These are phyloP conservation scores for Clarias macrocephalus DNA, from an alignment of 2,113 vertebrate genomes.

Conservation along the genomic window DNA sequence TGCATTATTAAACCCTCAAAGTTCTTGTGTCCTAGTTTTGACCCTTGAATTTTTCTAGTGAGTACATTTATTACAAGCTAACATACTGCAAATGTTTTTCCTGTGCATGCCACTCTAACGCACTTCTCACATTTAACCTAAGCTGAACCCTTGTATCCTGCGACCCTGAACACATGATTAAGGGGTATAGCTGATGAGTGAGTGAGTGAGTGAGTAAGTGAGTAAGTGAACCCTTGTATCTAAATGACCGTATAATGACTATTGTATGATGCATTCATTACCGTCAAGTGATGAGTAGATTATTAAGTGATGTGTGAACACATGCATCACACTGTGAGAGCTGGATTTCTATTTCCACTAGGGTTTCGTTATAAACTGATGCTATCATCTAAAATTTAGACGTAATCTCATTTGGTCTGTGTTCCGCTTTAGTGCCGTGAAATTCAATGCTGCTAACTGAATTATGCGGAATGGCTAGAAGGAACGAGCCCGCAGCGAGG, in stretches of 20 bases:
- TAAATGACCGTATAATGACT: not conserved
- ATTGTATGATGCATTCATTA: not conserved
- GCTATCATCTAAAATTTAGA: slow-evolving; percentile 53
- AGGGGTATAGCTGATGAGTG: too few relatives aligned
- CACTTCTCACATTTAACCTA: not conserved
- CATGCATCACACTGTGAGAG: not conserved
- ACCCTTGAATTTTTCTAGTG: too few relatives aligned
- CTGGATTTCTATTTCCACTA: slow-evolving; percentile 32
- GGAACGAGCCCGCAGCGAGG: slow-evolving; percentile 39
- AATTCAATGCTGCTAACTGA: slow-evolving; percentile 61
- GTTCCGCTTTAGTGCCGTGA: slow-evolving; percentile 52
- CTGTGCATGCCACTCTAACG: not conserved
- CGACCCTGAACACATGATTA: too few relatives aligned
- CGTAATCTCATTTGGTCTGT: slow-evolving; percentile 54
- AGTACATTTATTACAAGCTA: too few relatives aligned
- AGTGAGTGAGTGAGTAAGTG: too few relatives aligned
- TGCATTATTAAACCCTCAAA: not conserved
- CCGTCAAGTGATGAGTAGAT: not conserved
- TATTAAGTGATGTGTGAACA: not conserved
- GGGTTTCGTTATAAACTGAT: slow-evolving; percentile 51
- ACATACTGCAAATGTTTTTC: not conserved
- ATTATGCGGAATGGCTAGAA: slow-evolving; percentile 51
- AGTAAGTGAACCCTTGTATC: not conserved
- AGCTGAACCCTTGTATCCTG: not conserved
- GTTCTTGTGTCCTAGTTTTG: not conserved